phyloP scores from a whole-genome alignment of 2,797 vertebrate genomes.

The Leptodactylus fallax region DNA sequence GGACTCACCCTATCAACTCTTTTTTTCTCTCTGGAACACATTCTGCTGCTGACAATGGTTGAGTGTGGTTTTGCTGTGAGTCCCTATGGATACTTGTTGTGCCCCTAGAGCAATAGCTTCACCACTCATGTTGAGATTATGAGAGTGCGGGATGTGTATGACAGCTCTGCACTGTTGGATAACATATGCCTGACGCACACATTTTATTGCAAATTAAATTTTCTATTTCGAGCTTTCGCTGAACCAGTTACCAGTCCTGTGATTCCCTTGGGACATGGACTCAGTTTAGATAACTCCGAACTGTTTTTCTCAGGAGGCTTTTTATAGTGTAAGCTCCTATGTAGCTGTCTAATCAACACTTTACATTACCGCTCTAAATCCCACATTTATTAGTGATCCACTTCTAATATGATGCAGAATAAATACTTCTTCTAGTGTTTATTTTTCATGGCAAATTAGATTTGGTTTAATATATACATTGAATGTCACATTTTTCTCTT shows the following conservation, averaged over 20 bases:
- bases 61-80: too few species aligned
- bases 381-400: not conserved
- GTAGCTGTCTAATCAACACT: constrained; percentile 48
- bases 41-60: too few species aligned
- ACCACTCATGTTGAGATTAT: not conserved
- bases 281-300: constrained; percentile 44
- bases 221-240: constrained; percentile 23
- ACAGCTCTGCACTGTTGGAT: not conserved
- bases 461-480: not conserved
- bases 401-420: not conserved
- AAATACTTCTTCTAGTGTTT: constrained; percentile 26
- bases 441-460: constrained; percentile 26
- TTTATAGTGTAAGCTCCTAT: constrained; percentile 30
- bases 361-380: not conserved
- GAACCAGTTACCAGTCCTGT: constrained; percentile 26
- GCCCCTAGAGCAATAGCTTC: not conserved
- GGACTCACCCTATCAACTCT: too few species aligned
- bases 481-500: not conserved
- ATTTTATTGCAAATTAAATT: constrained; percentile 31
- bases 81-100: not conserved
- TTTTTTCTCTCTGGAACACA: too few species aligned
- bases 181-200: constrained; percentile 3
- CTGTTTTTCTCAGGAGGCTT: constrained; percentile 37
- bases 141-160: not conserved
- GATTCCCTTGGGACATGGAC: constrained; percentile 14